Base-by-base conservation (phyloP, 2,888 invertebrate genomes). In the Drosophila antonietae region DNA sequence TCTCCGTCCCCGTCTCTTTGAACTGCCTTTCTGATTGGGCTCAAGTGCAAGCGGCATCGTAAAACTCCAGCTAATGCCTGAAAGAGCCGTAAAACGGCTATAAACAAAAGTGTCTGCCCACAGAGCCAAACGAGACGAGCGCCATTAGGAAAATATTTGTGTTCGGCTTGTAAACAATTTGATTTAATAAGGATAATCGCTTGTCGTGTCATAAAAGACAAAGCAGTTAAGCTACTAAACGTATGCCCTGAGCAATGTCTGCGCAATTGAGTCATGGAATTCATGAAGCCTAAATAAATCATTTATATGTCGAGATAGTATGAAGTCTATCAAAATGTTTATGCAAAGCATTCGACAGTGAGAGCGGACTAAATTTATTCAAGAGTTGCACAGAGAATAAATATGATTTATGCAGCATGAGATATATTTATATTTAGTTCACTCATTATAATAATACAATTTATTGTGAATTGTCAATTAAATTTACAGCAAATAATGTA, bases 51-150 rank as follows among this genome's bases (percentile, higher is more conserved):
- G 79, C 80, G 76, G 76, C 79, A 70, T 87, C 89, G 79, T 89
- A 82, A 90, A 90, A 90, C 82, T 81, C 53, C 80, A 59, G 63
- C 65, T 76, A 76, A 80, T 81, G 89, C 76, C 83, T 70, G 74
- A 75, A 72, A 89, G 80, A 86, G 82, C 75, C 78, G 84, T 90
- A 80, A 90, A 90, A 79, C 68, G 84, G 72, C 78, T 77, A 90
- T 90, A 88, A 86, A 86, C 90, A 75, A 88, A 79, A 86, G 89
- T 85, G 87, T 67, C 63, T 63, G 61, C 55, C 39, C 49, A 59
- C 74, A 47, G 44, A 58, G 37, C n/a, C 20, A 47, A 64, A 33
- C 58, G 28, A 61, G 73, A 55, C 41, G 64, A 66, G 68, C 79
- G 64, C 51, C 47, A 61, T 77, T 66, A 52, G 46, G 58, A 37